A percentile compares a stretch with the other conserved stretches of the same genome.
These are phyloP conservation scores for Neoitamus cyanurus DNA, from an alignment of 2,888 invertebrate genomes.

Conservation along the genomic window DNA sequence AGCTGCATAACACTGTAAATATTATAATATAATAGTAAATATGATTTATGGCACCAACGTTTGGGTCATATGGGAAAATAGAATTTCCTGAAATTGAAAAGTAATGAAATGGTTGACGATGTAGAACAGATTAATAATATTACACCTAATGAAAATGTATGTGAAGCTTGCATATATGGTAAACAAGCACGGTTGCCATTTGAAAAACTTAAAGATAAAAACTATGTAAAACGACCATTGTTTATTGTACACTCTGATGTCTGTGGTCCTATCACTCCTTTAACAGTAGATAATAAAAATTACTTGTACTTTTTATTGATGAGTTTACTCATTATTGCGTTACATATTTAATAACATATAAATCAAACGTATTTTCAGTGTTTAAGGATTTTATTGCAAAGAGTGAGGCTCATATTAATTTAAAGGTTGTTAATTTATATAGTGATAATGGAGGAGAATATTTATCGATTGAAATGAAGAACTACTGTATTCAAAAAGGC, in stretches of 20 bases:
- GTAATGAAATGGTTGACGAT: constrained; percentile 36
- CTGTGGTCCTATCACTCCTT: constrained; percentile 57
- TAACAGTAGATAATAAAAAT: constrained; percentile 57
- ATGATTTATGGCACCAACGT: too few species aligned
- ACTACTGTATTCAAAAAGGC: constrained; percentile 58
- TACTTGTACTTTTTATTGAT: constrained; percentile 59
- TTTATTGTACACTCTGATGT: too few species aligned
- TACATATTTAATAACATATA: constrained; percentile 49
- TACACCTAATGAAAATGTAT: constrained; percentile 53
- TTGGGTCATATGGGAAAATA: constrained; percentile 48
- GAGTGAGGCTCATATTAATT: constrained; percentile 56
- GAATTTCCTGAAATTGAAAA: constrained; percentile 45
- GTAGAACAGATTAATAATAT: constrained; percentile 30
- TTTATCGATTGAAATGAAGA: constrained; percentile 58
- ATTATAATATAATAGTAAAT: constrained; percentile 64
- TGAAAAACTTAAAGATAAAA: constrained; percentile 54
- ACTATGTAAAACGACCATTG: too few species aligned
- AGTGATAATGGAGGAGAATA: too few species aligned
- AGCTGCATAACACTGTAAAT: too few species aligned
- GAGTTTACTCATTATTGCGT: constrained; percentile 60
- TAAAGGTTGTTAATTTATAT: constrained; percentile 57
- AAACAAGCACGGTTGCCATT: constrained; percentile 60
- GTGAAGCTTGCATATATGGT: constrained; percentile 58
- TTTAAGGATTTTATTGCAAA: constrained; percentile 55
- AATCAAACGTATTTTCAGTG: constrained; percentile 55